Base-by-base conservation (phyloP, 2,113 vertebrate genomes). In the Aspiorhynchus laticeps region DNA sequence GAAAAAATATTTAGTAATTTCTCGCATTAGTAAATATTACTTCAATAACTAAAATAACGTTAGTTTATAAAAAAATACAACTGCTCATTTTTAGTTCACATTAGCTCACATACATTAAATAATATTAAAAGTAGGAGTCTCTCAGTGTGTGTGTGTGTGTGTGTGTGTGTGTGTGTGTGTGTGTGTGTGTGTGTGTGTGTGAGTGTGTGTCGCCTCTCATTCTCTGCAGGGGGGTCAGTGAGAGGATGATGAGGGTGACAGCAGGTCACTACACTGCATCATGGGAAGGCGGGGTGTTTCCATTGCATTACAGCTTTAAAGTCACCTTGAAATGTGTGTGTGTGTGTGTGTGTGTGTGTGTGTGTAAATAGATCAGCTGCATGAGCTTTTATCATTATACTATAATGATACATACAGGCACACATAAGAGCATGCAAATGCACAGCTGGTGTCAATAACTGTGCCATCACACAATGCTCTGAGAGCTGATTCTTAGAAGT, bases 161-260 rank as follows among this genome's bases (percentile, higher is more conserved):
- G 61, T 65, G 26, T 65, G 11, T 63, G 59, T 63, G 61, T 28
- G 56, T 61, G 59, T 26, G 59, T 63, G n/a, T 26, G 59, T 12
- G 51, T 53, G 51, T 53, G 51, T 53, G 51, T 59, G 53, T 59
- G 53, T 24, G 21, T 24, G 59, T 61, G 24, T 21, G 21, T 65
- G 26, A 6, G 59, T 83, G 59, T 69, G 12, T 61, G 2, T 1
- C 1, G 1, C 74, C 43, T 65, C 24, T 41, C 26, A 9, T 73
- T 56, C 82, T 84, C 67, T 26, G 28, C 82, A 74, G 31, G 82
- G 26, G 69, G 65, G 82, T 74, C 65, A 74, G 69, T 56, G 82
- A 38, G 82, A 38, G 82, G 82, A 84, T 74, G 67, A 71, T 74
- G 48, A 84, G 82, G 80, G 69, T 84, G 82, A 84, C 82, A 84